These are phyloP conservation scores for Thalpophila matura DNA, from an alignment of 2,888 invertebrate genomes.

Conservation along the genomic window DNA sequence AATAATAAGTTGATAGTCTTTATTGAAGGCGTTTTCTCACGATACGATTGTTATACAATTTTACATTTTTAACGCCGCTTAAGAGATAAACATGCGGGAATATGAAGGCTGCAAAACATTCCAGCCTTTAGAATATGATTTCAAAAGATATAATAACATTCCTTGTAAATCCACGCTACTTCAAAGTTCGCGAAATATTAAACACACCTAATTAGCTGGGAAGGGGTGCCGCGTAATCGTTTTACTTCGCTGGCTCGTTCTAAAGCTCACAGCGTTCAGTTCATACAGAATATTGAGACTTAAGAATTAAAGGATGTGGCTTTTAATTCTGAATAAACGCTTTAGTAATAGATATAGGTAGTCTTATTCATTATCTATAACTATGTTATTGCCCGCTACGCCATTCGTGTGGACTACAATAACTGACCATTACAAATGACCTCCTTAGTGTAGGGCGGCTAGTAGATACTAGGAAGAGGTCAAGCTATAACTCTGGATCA, in stretches of 20 bases:
- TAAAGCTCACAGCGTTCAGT: slow-evolving; percentile 21
- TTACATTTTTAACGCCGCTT: too few species aligned
- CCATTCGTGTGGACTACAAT: too few species aligned
- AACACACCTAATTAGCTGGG: slow-evolving; percentile 40
- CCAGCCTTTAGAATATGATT: background rate
- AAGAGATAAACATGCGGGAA: background rate
- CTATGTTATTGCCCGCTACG: too few species aligned
- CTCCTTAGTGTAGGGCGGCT: too few species aligned
- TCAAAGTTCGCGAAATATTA: slow-evolving; percentile 29
- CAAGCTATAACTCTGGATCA: too few species aligned
- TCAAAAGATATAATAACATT: slow-evolving; percentile 32
- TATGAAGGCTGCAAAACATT: background rate
- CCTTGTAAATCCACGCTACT: slow-evolving; percentile 8
- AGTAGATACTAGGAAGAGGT: too few species aligned
- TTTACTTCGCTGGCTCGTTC: slow-evolving; percentile 15
- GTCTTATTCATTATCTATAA: too few species aligned
- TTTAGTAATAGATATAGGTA: too few species aligned
- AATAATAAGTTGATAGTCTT: too few species aligned
- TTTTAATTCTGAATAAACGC: background rate
- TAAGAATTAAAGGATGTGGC: slow-evolving; percentile 21
- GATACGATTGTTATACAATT: too few species aligned
- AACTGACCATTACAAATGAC: too few species aligned
- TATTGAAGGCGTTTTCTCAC: too few species aligned
- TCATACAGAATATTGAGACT: slow-evolving; percentile 8
- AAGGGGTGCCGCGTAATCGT: slow-evolving; percentile 22